Base-by-base conservation (phyloP, 2,113 vertebrate species). In the Nestor notabilis region DNA sequence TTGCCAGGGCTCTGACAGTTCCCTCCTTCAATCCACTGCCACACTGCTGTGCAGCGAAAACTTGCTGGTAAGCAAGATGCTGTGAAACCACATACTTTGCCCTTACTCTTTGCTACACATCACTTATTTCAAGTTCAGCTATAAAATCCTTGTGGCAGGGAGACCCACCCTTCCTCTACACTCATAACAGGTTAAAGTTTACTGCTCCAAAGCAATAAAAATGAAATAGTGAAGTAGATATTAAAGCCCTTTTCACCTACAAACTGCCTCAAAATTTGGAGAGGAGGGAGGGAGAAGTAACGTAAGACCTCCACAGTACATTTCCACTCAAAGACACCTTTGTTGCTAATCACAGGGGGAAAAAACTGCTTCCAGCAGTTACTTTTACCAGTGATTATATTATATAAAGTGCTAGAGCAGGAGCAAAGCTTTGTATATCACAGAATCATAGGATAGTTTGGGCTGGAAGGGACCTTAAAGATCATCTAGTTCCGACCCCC, bases 211-310 rank as follows among this genome's bases (percentile, higher is more conserved):
- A 77, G 66, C 58, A 92, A 83, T 61, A 83, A 90, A 92, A 93
- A 80, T 18, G 17, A 70, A 86, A 79, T 1, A 39, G 5, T 13
- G 33, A 95, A 64, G 35, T 7, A 70, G 7, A 41, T 63, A 68
- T 16, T 46, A 49, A 64, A 83, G 23, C 5, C 13, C 7, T 71
- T 83, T 72, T 50, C 3, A 84, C 9, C 4, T 43, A 78, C 83
- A 80, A 77, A 43, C 13, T 46, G 33, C 18, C 76, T 10, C 6
- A 27, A 69, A 83, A 83, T 37, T 11, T 31, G 16, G 29, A 11
- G 16, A 11, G 1, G 21, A 10, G 5, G 8, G 11, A 11, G 8
- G 2, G 5, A 16, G 6, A 7, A 4, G 0, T 0, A 77, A 29
- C 12, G 66, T 21, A 78, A 68, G 52, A 91, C 12, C 17, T 56